Evolutionary conservation across 92 coral and sea anemone genomes (phyloP).

Genomic region (Parazoanthus swiftii): DNA sequence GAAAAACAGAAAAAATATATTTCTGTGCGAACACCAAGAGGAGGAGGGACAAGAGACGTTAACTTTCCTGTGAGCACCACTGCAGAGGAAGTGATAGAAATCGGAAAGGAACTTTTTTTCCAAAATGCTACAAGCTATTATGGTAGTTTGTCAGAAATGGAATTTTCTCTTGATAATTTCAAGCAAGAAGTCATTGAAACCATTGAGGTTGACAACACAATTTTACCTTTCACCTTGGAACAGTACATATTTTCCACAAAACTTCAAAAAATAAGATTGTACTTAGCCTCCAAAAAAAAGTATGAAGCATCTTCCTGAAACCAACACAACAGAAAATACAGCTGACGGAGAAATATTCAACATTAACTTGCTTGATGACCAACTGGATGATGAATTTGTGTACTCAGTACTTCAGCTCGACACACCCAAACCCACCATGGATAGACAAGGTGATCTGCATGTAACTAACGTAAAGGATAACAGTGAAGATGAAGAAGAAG

Average conservation of each 20-base stretch:
- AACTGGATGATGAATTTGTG: too few species aligned
- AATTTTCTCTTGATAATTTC: slow-evolving; percentile 47
- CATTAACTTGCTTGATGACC: too few species aligned
- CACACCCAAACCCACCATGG: too few species aligned
- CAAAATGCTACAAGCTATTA: slow-evolving; percentile 44
- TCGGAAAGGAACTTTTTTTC: slow-evolving; percentile 45
- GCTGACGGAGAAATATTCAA: too few species aligned
- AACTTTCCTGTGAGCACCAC: slow-evolving; percentile 34
- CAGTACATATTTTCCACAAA: slow-evolving; percentile 45
- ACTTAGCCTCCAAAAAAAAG: slow-evolving; percentile 33
- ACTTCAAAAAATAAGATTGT: slow-evolving; percentile 53
- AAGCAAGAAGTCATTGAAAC: slow-evolving; percentile 45
- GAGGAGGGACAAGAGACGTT: slow-evolving; percentile 50
- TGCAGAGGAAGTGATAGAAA: slow-evolving; percentile 46
- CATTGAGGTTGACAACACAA: slow-evolving; percentile 21
- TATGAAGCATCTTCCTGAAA: too few species aligned
- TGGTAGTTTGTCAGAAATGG: slow-evolving; percentile 41
- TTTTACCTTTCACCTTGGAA: slow-evolving; percentile 45
- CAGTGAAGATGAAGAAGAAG: too few species aligned
- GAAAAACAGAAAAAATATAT: slow-evolving; percentile 36
- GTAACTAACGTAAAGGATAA: too few species aligned
- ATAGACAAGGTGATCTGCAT: too few species aligned
- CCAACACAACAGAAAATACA: too few species aligned
- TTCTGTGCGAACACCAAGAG: slow-evolving; percentile 45
- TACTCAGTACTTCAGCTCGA: too few species aligned